phyloP scores from a whole-genome alignment of 2,113 vertebrate species.

The Dolichallabes microphthalmus region DNA sequence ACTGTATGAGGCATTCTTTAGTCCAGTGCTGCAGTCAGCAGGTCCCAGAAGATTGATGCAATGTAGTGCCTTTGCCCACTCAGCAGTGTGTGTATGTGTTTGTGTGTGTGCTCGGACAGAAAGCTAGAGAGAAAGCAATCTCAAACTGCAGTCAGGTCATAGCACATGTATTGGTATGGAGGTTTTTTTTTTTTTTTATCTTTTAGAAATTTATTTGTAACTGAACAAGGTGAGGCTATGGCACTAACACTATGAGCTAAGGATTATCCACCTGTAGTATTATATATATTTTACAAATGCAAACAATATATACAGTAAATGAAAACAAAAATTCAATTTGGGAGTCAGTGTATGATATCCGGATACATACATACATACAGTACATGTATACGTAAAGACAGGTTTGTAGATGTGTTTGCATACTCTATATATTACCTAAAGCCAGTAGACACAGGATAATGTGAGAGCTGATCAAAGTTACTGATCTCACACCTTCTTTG shows the following conservation, averaged over 20 bases:
- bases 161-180: neutral
- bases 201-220: neutral
- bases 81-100: slow-evolving; percentile 20
- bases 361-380: no score
- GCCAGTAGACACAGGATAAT: no score
- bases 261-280: no score
- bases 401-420: no score
- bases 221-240: neutral
- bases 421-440: no score
- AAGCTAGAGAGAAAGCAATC: neutral
- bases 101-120: slow-evolving; percentile 11
- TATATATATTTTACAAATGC: no score
- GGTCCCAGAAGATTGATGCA: slow-evolving; percentile 30
- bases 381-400: no score
- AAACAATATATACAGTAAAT: no score
- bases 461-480: no score
- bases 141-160: slow-evolving; percentile 8
- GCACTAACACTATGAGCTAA: neutral
- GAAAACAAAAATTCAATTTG: no score
- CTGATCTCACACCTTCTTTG: no score
- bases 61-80: slow-evolving; percentile 26
- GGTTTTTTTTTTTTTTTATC: neutral
- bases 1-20: slow-evolving; percentile 11
- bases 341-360: no score
- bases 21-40: slow-evolving; percentile 20